Evolutionary conservation across 2,888 invertebrate genomes (phyloP).

Genomic region (Rhodophaea formosa): DNA sequence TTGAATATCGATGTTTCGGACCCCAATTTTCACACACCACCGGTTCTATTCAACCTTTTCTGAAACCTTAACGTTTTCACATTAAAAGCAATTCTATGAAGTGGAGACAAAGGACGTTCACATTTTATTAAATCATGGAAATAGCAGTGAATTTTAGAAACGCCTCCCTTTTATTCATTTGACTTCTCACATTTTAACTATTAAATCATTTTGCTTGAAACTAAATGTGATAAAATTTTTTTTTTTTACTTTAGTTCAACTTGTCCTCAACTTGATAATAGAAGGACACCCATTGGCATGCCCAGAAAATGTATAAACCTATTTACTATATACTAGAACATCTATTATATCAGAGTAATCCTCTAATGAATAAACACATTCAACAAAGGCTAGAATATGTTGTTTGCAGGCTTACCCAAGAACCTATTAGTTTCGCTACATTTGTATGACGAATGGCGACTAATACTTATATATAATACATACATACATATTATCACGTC

Average conservation of each 20-base stretch:
- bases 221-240: neutral
- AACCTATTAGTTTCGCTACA: no score
- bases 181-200: neutral
- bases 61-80: constrained; percentile 8
- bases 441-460: no score
- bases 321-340: no score
- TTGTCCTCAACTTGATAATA: no score
- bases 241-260: neutral
- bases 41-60: constrained; percentile 11
- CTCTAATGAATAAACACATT: no score
- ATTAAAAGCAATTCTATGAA: constrained; percentile 10
- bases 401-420: no score
- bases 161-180: neutral
- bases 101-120: constrained; percentile 7
- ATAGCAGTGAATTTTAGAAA: constrained; percentile 4
- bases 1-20: constrained; percentile 15
- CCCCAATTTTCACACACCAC: constrained; percentile 12
- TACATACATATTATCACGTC: no score
- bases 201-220: neutral
- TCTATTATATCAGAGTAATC: no score
- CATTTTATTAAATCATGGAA: constrained; percentile 1
- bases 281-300: no score
- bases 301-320: no score
- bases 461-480: no score
- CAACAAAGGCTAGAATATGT: no score